These are phyloP conservation scores for Cuculus canorus DNA, from an alignment of 2,797 vertebrate genomes.

Conservation along the genomic window DNA sequence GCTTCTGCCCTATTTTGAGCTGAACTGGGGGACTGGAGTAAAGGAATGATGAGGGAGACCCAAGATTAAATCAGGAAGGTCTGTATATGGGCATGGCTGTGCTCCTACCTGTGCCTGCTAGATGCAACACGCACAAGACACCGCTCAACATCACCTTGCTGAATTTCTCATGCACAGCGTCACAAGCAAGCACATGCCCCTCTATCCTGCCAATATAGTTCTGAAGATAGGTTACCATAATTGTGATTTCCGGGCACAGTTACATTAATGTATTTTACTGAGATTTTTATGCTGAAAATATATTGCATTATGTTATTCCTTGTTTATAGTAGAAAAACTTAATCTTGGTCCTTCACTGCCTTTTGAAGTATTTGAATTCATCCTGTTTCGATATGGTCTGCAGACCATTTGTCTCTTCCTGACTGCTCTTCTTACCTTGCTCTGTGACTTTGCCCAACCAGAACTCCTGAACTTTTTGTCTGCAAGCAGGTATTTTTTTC, in stretches of 20 bases:
- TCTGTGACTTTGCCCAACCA: background rate
- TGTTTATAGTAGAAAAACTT: background rate
- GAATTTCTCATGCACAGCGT: fast-evolving
- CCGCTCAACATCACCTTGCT: background rate
- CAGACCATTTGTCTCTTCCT: background rate
- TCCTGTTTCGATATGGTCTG: background rate
- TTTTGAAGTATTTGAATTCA: background rate
- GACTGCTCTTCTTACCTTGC: background rate
- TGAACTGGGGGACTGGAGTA: background rate
- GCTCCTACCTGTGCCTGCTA: fast-evolving
- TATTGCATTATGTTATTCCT: background rate
- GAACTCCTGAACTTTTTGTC: background rate
- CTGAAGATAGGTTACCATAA: background rate
- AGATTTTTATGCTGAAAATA: background rate
- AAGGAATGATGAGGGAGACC: background rate
- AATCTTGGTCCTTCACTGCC: background rate
- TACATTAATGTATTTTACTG: background rate
- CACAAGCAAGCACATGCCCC: background rate
- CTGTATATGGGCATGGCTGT: background rate
- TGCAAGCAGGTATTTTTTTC: background rate
- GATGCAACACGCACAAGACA: background rate
- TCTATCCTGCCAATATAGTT: background rate
- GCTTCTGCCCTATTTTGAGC: background rate
- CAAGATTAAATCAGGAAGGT: background rate
- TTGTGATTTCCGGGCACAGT: background rate